These are phyloP conservation scores for Siniperca chuatsi DNA, from an alignment of 2,113 vertebrate species.

Conservation along the genomic window DNA sequence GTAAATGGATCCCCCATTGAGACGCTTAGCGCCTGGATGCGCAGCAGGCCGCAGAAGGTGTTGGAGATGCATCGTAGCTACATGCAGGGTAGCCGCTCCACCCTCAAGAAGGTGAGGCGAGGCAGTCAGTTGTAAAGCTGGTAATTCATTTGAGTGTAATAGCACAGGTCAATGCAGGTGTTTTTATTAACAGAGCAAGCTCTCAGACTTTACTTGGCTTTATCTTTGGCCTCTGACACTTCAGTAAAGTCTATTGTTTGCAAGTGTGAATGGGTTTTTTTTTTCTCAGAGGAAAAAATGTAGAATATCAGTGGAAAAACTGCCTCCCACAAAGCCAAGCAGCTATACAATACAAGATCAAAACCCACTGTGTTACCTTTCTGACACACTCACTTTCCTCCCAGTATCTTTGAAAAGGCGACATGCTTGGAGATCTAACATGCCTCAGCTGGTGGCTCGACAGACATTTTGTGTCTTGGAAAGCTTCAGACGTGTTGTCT, in stretches of 20 bases:
- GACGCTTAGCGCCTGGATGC: constrained; percentile 98
- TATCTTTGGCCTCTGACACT: constrained; percentile 13
- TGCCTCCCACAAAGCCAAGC: constrained; percentile 32
- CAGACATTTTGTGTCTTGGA: constrained; percentile 76
- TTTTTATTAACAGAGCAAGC: neutral
- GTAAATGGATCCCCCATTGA: constrained; percentile 98
- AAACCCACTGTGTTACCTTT: constrained; percentile 34
- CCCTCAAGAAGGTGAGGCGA: constrained; percentile 90
- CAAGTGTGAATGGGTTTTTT: neutral
- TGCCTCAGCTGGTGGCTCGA: constrained; percentile 65
- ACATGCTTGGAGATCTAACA: constrained; percentile 51
- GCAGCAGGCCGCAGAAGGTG: constrained; percentile 92
- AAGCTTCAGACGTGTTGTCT: constrained; percentile 73
- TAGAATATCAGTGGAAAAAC: neutral
- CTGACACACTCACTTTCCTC: constrained; percentile 33
- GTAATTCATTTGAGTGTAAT: neutral
- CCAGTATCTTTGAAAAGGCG: constrained; percentile 38
- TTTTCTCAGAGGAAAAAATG: neutral
- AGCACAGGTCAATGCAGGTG: neutral
- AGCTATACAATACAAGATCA: constrained; percentile 14
- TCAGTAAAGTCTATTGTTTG: neutral
- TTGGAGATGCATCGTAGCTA: constrained; percentile 94
- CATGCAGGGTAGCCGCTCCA: constrained; percentile 90
- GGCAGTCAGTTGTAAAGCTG: neutral
- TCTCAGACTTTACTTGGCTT: neutral